Conservation (phyloP, 2,888 invertebrate species). For the Phyllotreta striolata region DNA sequence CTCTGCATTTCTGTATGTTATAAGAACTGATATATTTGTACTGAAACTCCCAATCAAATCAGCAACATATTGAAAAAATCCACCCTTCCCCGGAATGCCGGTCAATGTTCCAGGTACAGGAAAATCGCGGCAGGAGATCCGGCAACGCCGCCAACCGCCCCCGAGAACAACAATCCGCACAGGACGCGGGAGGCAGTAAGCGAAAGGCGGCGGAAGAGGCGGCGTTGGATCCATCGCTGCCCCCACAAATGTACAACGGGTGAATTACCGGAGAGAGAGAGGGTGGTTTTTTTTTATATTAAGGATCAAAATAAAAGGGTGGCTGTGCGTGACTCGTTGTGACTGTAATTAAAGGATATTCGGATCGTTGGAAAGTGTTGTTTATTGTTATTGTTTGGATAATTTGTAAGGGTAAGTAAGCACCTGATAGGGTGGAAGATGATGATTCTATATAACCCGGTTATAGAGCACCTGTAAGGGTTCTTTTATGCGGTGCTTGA, state of each 20-base stretch:
- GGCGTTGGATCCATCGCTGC: slow-evolving; percentile 11
- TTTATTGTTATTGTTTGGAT: slow-evolving; percentile 8
- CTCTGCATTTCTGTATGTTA: too few species aligned
- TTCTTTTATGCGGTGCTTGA: background rate
- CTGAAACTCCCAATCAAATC: background rate
- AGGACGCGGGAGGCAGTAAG: slow-evolving; percentile 38
- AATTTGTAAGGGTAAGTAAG: slow-evolving; percentile 1
- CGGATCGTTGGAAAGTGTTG: background rate
- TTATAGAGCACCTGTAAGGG: background rate
- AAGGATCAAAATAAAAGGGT: too few species aligned
- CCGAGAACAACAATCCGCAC: slow-evolving; percentile 36
- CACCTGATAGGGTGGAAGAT: background rate
- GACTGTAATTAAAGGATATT: too few species aligned
- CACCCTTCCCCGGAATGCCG: background rate
- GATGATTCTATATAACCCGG: background rate
- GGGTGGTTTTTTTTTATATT: too few species aligned
- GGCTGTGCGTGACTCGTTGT: too few species aligned
- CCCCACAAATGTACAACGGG: too few species aligned
- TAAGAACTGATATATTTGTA: background rate
- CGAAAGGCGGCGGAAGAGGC: slow-evolving; percentile 31
- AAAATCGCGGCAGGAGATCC: background rate
- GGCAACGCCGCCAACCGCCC: slow-evolving; percentile 41
- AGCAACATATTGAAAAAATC: background rate
- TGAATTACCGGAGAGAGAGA: too few species aligned
- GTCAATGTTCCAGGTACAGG: background rate